These are phyloP conservation scores for Tachycineta bicolor DNA, from an alignment of 2,113 vertebrate genomes.

Conservation along the genomic window DNA sequence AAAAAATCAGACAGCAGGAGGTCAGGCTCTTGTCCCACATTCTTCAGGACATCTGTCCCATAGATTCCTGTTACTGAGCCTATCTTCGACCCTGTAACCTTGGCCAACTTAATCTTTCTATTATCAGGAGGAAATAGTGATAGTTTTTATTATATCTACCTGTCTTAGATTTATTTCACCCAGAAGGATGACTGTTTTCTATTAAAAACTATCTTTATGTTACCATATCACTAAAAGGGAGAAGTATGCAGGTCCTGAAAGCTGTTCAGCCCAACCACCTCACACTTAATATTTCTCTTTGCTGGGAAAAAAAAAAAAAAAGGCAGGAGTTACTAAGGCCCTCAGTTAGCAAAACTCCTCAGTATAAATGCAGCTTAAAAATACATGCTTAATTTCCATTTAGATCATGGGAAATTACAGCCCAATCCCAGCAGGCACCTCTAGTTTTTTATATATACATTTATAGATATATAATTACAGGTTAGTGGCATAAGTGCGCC, in stretches of 20 bases:
- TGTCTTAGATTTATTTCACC: conserved; percentile 50
- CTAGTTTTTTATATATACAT: background rate
- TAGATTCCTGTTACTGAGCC: background rate
- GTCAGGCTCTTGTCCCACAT: background rate
- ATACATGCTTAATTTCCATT: background rate
- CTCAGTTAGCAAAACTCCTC: background rate
- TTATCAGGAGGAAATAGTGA: conserved; percentile 8
- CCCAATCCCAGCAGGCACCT: background rate
- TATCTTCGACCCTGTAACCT: background rate
- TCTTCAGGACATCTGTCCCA: background rate
- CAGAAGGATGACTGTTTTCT: conserved; percentile 32
- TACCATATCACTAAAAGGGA: background rate
- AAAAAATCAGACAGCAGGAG: background rate
- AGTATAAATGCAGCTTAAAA: background rate
- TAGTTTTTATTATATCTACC: conserved; percentile 14
- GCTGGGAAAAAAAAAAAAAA: background rate
- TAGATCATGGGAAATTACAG: conserved; percentile 11
- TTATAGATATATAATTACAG: background rate
- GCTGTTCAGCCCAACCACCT: background rate
- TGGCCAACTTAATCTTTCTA: background rate
- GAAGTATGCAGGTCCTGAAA: conserved; percentile 6
- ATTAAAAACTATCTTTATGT: conserved; percentile 35
- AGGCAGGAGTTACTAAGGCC: background rate
- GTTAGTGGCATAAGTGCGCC: background rate
- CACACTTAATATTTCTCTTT: background rate